Base-by-base conservation (phyloP, 1,140 invertebrate genomes). In the Akabosia matsudoensis region DNA sequence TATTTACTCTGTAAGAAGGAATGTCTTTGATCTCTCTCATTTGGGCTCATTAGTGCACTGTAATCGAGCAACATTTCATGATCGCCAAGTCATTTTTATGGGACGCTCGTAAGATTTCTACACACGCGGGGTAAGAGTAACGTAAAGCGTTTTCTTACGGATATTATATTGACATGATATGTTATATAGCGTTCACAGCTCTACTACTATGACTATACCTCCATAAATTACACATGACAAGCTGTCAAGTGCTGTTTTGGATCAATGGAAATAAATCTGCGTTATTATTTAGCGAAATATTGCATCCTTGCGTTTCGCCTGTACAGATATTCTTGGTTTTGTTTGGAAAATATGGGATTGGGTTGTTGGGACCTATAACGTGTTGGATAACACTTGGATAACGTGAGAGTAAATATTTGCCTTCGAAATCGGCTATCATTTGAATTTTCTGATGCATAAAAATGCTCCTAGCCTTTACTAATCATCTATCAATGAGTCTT, bases 21-120 rank as follows among this genome's bases (percentile, higher is more conserved):
- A 7, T 54, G 70, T 61, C 52, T 45, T 61, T 74, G 76, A 77
- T 77, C 76, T 74, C 31, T 74, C 73, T 77, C 76, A 74, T 74
- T 77, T 77, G 72, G 33, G 72, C 76, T 74, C 72, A 77, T 77
- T 77, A 77, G 76, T 67, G 76, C 71, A 56, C 28, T 74, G 54
- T 77, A 74, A 77, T 77, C 73, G 52, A 56, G 33, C 45, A 18
- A 77, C 76, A 74, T 77, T 70, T 77, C 76, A 77, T 77, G 72
- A 72, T 56, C 37, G 52, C 16, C 33, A 51, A 72, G 31, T 72
- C 61, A 67, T 67, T 67, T 67, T 67, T 67, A 30, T 67, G 61
- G 28, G 4, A 1, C 31, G 61, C 28, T 30, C 31, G 14, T 30
- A 67, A 13, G 61, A 22, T 7, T 67, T 67, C 31, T 30, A 67